Evolutionary conservation across 2,888 invertebrate species (phyloP), one percentile per base, ranked within the genome.

Genomic region (Caenorhabditis sulstoni): DNA sequence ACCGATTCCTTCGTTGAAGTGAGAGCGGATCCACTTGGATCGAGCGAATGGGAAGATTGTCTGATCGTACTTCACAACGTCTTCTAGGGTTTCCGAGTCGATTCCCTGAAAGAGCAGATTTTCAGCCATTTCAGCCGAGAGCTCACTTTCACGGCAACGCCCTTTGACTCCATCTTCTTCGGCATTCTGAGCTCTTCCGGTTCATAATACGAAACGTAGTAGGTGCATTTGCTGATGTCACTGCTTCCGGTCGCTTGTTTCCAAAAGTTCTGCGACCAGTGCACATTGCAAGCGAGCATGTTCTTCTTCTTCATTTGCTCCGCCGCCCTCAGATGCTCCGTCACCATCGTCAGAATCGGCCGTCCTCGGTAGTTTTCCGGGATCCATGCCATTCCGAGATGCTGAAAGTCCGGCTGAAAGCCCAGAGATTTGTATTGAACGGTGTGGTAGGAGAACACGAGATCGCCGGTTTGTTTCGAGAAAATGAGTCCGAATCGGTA

Each of bases 241-340:
- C 62, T 55, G 41, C 41, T 55, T 4, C 71, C 71, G 5, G 64
- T 64, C 16, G 71, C 71, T 57, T 29, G 14, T 18, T 49, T 57
- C 71, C 71, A 71, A 18, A 71, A 71, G 29, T 71, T 71, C 44
- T 71, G 71, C 7, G 71, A 71, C 62, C 71, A 64, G 22, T 57
- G 62, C 18, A 57, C 49, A 39, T 62, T 64, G 44, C 71, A 71
- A 8, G 71, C 71, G 62, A 71, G 22, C 57, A 62, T 71, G 50
- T 71, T 71, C 44, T 50, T 47, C 12, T 3, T 47, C 14, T 57
- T 71, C 71, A 71, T 71, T 16, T 35, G 2, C 49, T 64, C 71
- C 18, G 29, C 57, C 41, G 49, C 18, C 2, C 8, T 39, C 3
- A 71, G 11, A 14, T 64, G 57, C 16, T 62, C 41, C 5, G 71